Evolutionary conservation across 2,888 invertebrate genomes (phyloP), one percentile per base, ranked within the genome.

Genomic region (Branchipolynoe longqiensis): DNA sequence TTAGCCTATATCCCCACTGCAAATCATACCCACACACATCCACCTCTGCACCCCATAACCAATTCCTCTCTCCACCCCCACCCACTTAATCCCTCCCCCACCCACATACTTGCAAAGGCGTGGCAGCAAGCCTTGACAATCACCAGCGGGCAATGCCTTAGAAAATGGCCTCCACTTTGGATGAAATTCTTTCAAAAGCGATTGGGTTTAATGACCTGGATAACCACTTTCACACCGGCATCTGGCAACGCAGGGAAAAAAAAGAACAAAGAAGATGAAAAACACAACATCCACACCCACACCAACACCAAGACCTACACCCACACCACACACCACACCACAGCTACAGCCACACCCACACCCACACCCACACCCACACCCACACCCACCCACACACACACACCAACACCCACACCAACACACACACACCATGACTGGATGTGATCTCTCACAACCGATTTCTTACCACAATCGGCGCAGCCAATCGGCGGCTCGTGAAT

Each of bases 131-230:
- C 56, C 56, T 56, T n/a, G 25, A 56, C 56, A n/a, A 25, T 25
- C 25, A 22, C 56, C 36, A 25, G 36, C 69, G 18, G 14, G 22
- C 69, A 69, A 38, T 38, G 69, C 36, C 14, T n/a, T 62, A 38
- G 36, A 48, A 48, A 69, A 69, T 69, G 69, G 36, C 36, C 69
- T 18, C 69, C 62, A 62, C 69, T 69, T 69, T 38, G 33, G 3
- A 33, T 18, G 69, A 38, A 38, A 69, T 69, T 25, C 38, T 38
- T 69, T 69, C 69, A 69, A 69, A 69, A 69, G 69, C 22, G 69
- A 69, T 69, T 25, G 38, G 14, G 69, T 69, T 69, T 69, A 69
- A 69, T 69, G 69, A 36, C 69, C 69, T 69, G 38, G 69, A 69
- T 36, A 69, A 69, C 69, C 69, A 69, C 69, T 69, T 69, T 69